A percentile compares a stretch with the other conserved stretches of the same genome.
Evolutionary conservation across 2,797 vertebrate species (phyloP).

Genomic region (Luscinia luscinia): DNA sequence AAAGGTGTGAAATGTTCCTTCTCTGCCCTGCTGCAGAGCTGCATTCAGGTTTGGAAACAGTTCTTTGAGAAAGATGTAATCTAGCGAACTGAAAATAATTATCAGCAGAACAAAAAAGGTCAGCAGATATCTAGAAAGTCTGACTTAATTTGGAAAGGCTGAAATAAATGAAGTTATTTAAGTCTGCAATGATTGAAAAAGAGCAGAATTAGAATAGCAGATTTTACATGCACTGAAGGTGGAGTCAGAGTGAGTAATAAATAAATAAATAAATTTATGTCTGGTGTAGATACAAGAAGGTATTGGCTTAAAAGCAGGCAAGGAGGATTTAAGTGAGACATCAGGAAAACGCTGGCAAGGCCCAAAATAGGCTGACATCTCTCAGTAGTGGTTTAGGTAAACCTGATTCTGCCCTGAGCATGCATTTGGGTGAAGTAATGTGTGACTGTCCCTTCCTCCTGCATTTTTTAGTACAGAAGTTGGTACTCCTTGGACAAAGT

Average conservation of each 20-base stretch:
- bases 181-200: neutral
- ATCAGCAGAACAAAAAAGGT: neutral
- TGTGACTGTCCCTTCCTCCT: neutral
- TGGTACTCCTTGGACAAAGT: neutral
- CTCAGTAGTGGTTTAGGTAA: neutral
- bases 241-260: neutral
- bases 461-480: neutral
- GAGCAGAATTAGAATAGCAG: neutral
- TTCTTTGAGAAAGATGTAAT: neutral
- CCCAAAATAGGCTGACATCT: neutral
- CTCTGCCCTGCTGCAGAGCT: neutral
- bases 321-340: slow-evolving; percentile 3
- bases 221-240: neutral
- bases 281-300: neutral
- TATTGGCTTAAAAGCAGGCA: slow-evolving; percentile 19
- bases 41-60: neutral
- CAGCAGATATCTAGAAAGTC: neutral
- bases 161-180: neutral
- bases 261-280: slow-evolving; percentile 24
- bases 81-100: neutral
- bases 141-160: neutral
- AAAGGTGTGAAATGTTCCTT: neutral
- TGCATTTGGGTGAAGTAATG: neutral
- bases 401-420: neutral
- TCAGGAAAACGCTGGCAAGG: neutral